A percentile compares a stretch with the other conserved stretches of the same genome.
Conservation (phyloP, 2,888 invertebrate genomes). For the Anagyrus pseudococci region DNA sequence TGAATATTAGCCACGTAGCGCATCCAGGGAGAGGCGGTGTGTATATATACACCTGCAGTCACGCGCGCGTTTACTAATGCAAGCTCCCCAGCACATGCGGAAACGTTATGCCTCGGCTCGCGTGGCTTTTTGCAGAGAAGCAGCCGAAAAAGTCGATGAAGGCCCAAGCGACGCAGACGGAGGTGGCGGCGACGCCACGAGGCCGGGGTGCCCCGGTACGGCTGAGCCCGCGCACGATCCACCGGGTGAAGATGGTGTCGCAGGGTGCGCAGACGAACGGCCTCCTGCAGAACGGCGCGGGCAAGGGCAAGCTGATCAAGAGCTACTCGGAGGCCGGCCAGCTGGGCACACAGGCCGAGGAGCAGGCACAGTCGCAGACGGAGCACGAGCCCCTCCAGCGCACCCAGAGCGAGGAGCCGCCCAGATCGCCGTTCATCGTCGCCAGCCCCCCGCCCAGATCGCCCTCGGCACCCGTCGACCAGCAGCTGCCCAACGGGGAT, state of each 20-base stretch:
- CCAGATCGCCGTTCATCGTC: constrained; percentile 75
- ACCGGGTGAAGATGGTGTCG: constrained; percentile 87
- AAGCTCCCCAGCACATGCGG: too few relatives aligned
- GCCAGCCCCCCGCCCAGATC: constrained; percentile 60
- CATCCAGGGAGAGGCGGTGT: too few relatives aligned
- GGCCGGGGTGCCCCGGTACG: constrained; percentile 64
- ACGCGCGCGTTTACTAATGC: too few relatives aligned
- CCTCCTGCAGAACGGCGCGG: constrained; percentile 67
- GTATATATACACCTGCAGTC: too few relatives aligned
- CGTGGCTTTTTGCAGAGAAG: constrained; percentile 67
- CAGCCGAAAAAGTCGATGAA: constrained; percentile 83
- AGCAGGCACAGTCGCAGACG: constrained; percentile 22
- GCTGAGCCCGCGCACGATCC: constrained; percentile 82
- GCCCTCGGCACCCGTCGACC: constrained; percentile 41
- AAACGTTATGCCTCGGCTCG: too few relatives aligned
- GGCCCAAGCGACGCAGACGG: constrained; percentile 92
- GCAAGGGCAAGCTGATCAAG: constrained; percentile 80
- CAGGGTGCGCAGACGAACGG: constrained; percentile 92
- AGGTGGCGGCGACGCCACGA: constrained; percentile 70
- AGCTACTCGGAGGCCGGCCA: constrained; percentile 81
- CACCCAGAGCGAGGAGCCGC: constrained; percentile 86
- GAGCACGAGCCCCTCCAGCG: constrained; percentile 82
- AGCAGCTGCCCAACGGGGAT: constrained; percentile 52
- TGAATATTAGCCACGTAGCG: too few relatives aligned
- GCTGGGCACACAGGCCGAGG: constrained; percentile 46